Evolutionary conservation across 2,797 vertebrate genomes (phyloP).

Genomic region (Scyliorhinus canicula): DNA sequence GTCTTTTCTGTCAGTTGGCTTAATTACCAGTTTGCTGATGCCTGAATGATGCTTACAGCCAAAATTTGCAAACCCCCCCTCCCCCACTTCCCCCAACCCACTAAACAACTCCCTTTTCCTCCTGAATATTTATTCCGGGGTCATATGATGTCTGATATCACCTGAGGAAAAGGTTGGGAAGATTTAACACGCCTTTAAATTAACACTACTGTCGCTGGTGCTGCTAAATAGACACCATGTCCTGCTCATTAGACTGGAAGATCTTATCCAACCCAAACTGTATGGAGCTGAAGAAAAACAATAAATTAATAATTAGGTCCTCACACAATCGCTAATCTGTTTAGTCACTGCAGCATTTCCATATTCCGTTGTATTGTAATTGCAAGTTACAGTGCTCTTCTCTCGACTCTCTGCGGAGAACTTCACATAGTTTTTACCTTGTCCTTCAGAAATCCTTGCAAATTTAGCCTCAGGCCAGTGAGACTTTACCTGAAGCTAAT

Average conservation of each 20-base stretch:
- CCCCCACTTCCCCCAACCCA: too few relatives aligned
- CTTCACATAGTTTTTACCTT: constrained; percentile 12
- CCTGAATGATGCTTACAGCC: neutral
- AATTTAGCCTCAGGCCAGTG: constrained; percentile 18
- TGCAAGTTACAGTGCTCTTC: constrained; percentile 28
- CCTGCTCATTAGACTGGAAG: neutral
- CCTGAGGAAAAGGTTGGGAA: neutral
- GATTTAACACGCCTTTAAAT: neutral
- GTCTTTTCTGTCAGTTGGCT: neutral
- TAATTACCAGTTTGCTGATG: neutral
- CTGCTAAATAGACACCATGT: neutral
- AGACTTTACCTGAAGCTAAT: constrained; percentile 32
- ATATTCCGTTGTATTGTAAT: neutral
- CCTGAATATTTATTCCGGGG: neutral
- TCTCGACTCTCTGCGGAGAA: neutral
- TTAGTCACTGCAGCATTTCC: constrained; percentile 12
- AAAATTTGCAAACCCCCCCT: neutral
- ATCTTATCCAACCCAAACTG: neutral
- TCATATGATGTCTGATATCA: neutral
- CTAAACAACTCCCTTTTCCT: neutral
- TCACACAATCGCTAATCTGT: neutral
- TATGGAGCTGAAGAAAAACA: neutral
- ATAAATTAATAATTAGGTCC: constrained; percentile 35
- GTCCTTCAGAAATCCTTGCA: constrained; percentile 33
- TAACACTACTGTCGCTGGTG: neutral